Conservation (phyloP, 2,888 invertebrate genomes). For the Torymus tubicola region DNA sequence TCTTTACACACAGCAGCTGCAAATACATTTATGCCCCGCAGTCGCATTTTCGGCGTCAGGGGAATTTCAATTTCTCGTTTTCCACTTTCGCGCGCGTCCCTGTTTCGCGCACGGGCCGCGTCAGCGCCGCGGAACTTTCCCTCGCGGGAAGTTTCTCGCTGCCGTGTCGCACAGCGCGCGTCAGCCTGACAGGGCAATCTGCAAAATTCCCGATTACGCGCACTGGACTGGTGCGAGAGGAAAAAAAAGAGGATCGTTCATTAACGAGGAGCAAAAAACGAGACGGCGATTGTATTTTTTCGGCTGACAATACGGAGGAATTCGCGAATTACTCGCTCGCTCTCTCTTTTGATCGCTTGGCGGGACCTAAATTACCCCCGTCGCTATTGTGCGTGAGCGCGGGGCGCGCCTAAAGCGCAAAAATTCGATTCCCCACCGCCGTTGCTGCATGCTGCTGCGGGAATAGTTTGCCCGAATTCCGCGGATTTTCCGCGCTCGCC, state of each 20-base stretch:
- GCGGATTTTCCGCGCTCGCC: conserved; percentile 24
- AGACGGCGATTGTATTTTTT: conserved; percentile 12
- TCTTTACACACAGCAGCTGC: neutral
- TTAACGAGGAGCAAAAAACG: conserved; percentile 2
- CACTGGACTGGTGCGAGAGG: neutral
- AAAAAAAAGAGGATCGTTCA: conserved; percentile 7
- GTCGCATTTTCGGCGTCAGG: neutral
- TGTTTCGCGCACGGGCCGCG: neutral
- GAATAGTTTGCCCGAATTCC: conserved; percentile 34
- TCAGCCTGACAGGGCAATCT: conserved; percentile 27
- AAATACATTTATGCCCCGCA: conserved; percentile 15
- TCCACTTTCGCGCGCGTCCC: conserved; percentile 1
- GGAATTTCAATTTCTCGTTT: conserved; percentile 13
- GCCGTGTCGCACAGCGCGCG: neutral
- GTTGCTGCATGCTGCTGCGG: neutral
- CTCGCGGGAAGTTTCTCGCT: neutral
- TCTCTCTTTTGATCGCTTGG: neutral
- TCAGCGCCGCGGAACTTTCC: neutral
- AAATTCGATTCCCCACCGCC: conserved; percentile 35
- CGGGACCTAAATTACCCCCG: conserved; percentile 48
- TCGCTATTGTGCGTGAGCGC: conserved; percentile 33
- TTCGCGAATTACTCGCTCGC: conserved; percentile 1
- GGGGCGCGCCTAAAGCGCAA: neutral
- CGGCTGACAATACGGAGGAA: conserved; percentile 39
- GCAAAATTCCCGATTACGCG: conserved; percentile 20